These are phyloP conservation scores for Palythoa heliodiscus DNA, from an alignment of 92 coral and sea anemone genomes.

Conservation along the genomic window DNA sequence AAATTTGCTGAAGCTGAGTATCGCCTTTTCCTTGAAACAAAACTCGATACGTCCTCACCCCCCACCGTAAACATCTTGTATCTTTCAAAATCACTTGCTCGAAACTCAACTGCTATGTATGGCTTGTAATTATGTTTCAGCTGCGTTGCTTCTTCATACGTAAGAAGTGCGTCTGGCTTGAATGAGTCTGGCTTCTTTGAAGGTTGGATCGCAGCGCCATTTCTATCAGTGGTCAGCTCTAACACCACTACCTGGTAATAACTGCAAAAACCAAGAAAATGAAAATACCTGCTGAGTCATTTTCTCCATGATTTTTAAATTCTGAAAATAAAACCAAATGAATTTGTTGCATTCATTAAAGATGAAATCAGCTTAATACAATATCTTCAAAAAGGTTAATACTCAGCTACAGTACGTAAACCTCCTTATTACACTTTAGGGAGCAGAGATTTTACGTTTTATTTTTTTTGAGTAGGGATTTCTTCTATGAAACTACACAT, in stretches of 20 bases:
- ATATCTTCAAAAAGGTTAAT: no score
- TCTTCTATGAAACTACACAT: no score
- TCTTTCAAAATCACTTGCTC: slow-evolving; percentile 51
- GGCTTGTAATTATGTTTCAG: slow-evolving; percentile 58
- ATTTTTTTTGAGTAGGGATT: no score
- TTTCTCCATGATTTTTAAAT: not conserved
- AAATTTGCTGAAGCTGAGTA: slow-evolving; percentile 26
- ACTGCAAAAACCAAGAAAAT: not conserved
- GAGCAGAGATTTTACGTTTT: no score
- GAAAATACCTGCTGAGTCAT: not conserved
- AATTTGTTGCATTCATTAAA: no score
- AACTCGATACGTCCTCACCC: slow-evolving; percentile 25
- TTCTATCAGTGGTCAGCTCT: slow-evolving; percentile 41
- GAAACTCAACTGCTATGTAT: slow-evolving; percentile 74
- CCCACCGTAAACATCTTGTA: slow-evolving; percentile 67
- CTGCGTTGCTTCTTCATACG: slow-evolving; percentile 64
- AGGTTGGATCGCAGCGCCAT: slow-evolving; percentile 46
- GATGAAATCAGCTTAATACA: no score
- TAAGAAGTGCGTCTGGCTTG: slow-evolving; percentile 50
- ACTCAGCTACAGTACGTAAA: no score
- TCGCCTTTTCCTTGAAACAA: slow-evolving; percentile 30
- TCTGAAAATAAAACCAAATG: not conserved
- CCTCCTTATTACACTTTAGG: no score
- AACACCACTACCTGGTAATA: slow-evolving; percentile 39
- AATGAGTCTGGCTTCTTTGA: slow-evolving; percentile 45